Evolutionary conservation across 1,140 invertebrate genomes (phyloP).

Genomic region (Conus betulinus): DNA sequence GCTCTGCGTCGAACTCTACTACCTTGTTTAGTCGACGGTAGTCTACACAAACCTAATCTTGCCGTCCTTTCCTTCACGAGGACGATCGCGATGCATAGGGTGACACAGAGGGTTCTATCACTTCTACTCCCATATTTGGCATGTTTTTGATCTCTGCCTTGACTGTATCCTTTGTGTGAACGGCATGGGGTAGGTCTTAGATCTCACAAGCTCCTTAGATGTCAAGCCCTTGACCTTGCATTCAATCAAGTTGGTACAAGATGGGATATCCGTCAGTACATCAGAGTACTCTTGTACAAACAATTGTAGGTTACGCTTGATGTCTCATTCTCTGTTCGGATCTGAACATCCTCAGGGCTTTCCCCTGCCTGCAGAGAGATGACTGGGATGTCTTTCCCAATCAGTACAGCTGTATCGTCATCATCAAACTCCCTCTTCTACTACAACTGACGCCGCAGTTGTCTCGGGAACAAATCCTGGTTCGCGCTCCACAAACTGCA

Average conservation of each 20-base stretch:
- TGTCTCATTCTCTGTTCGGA: neutral
- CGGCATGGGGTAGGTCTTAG: constrained; percentile 65
- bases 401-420: neutral
- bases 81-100: constrained; percentile 78
- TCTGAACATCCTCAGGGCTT: neutral
- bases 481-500: constrained; percentile 19
- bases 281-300: neutral
- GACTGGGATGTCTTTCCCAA: neutral
- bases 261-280: constrained; percentile 41
- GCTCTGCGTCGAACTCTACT: constrained; percentile 51
- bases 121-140: constrained; percentile 65
- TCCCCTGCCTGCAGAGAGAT: neutral
- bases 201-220: constrained; percentile 4
- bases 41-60: constrained; percentile 75
- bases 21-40: constrained; percentile 70
- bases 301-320: neutral
- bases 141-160: constrained; percentile 46
- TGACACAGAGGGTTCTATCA: constrained; percentile 69
- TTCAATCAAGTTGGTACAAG: constrained; percentile 38
- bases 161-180: constrained; percentile 33
- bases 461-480: too few species aligned
- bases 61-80: constrained; percentile 75
- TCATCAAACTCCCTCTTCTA: neutral
- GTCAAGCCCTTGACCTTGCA: constrained; percentile 43
- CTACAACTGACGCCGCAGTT: neutral